Base-by-base conservation (phyloP, 1,140 invertebrate species). In the Ostrea edulis region DNA sequence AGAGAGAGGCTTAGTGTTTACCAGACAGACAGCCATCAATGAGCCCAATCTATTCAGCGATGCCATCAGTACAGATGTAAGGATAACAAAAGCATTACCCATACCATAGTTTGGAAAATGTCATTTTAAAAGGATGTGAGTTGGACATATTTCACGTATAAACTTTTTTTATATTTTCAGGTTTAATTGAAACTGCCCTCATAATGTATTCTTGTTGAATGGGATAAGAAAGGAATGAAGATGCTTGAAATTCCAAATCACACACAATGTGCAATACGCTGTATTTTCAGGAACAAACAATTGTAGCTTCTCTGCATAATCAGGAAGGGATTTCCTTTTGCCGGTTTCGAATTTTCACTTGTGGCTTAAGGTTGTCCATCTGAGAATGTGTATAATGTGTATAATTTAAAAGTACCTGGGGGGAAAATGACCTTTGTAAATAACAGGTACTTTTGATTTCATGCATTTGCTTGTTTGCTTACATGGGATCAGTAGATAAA, bases 51-150 rank as follows among this genome's bases (percentile, higher is more conserved):
- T 88, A 55, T 89, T 82, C 83, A 86, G 86, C 51, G 89, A 90
- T 53, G 84, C 90, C 35, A 77, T 92, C 17, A 88, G 87, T 55
- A 92, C 91, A 68, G 90, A 92, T 88, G 91, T 92, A 86, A 91
- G 91, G 87, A 81, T 62, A 44, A 44, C 35, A 44, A 44, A 2
- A 44, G 35, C 5, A 5, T 44, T 2, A 44, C 35, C 5, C 35
- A 44, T 44, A 44, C 35, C 35, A 44, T 44, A 44, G 35, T 44
- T 44, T 44, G 35, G 35, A 44, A 44, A 44, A 44, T 44, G 5
- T 44, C 35, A 44, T 44, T 1, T 44, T 1, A 44, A 44, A 44
- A 5, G 35, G 1, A 44, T 2, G 35, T 44, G 35, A 44, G 5
- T 2, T 44, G 35, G 35, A 44, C 35, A 44, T 44, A 44, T 44